Conservation (phyloP, 2,113 vertebrate genomes). For the Edolisoma coerulescens region DNA sequence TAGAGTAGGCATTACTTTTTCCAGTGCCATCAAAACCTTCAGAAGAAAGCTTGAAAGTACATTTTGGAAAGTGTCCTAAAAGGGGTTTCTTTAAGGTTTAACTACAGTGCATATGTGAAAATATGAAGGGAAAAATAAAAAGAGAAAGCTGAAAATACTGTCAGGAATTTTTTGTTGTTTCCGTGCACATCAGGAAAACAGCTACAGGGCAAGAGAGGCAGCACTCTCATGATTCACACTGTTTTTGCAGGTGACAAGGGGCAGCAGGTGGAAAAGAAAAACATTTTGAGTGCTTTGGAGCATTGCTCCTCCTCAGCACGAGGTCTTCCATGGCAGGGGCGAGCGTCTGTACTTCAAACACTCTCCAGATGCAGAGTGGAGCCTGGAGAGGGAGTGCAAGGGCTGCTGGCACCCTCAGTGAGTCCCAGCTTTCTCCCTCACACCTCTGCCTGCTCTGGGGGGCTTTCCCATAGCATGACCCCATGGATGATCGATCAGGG, state of each 20-base stretch:
- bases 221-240: neutral
- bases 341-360: accelerated
- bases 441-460: neutral
- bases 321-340: neutral
- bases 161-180: neutral
- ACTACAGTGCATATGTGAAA: neutral
- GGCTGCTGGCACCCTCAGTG: neutral
- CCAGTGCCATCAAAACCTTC: neutral
- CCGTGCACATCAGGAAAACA: accelerated
- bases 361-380: neutral
- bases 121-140: neutral
- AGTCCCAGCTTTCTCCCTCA: accelerated
- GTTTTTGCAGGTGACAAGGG: neutral
- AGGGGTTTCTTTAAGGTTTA: too few species aligned
- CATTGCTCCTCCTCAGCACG: accelerated
- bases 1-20: neutral
- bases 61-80: neutral
- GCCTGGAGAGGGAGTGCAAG: neutral
- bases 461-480: accelerated
- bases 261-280: neutral
- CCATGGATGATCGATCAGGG: neutral
- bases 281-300: neutral
- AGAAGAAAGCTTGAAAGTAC: neutral
- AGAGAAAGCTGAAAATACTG: neutral
- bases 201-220: neutral